Base-by-base conservation (phyloP, 2,113 vertebrate genomes). In the Pollimyrus isidori region DNA sequence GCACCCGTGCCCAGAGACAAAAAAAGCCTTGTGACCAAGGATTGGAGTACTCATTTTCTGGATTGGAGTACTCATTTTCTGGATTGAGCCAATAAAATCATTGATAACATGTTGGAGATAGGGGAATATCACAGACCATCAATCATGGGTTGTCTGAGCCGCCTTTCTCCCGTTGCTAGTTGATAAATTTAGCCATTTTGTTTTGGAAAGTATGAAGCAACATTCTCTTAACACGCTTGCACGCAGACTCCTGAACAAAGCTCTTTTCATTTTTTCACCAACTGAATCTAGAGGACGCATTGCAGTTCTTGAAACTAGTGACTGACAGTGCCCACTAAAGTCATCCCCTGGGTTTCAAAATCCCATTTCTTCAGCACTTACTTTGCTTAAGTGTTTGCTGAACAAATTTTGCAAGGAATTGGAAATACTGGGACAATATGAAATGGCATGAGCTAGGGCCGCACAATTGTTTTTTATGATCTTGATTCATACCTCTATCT, bases 161-260 rank as follows among this genome's bases (percentile, higher is more conserved):
- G 7, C 6, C 11, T 80, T 42, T 39, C 35, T 80, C 73, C 35
- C 1, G 42, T 80, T 80, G 35, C 73, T 80, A 80, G 73, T 80
- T 42, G 73, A 80, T 80, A 35, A 80, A 42, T 80, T 42, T 42
- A 80, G 35, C 42, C 35, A 80, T 35, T 80, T 80, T 80, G 35
- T 42, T 80, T 80, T 80, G 73, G 73, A 42, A 80, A 80, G 73
- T 80, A 19, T 80, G 73, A 42, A 80, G 73, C 73, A 80, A 80
- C 35, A 73, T 73, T 3, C 65, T 73, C 65, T 73, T 13, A 73
- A 73, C 65, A 80, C 15, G 15, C 73, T 5, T 80, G 73, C 15
- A 42, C 73, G 4, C 73, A 42, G 69, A 39, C 69, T 76, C 69
- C 69, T 76, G 30, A 73, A 76, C 69, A 76, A 76, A 76, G 69